Conservation (phyloP, 2,797 vertebrate genomes). For the Etheostoma nigrum region DNA sequence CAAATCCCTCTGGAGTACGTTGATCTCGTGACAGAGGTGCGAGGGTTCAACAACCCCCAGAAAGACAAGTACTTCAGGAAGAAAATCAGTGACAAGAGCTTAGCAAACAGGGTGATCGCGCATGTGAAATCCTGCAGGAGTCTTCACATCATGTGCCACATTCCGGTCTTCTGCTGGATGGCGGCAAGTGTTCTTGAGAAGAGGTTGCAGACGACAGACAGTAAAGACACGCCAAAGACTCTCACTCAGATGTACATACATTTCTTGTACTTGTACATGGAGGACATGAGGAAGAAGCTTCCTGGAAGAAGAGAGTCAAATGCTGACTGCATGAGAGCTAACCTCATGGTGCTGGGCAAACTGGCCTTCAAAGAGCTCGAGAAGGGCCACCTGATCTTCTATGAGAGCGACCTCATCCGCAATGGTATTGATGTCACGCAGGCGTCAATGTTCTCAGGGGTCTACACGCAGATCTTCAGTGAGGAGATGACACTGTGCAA, state of each 20-base stretch:
- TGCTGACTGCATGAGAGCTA: constrained; percentile 22
- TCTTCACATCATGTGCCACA: constrained; percentile 82
- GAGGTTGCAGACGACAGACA: constrained; percentile 19
- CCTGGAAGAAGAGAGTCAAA: constrained; percentile 36
- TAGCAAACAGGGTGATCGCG: constrained; percentile 61
- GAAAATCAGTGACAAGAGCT: constrained; percentile 46
- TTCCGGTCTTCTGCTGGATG: constrained; percentile 80
- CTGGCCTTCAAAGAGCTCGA: constrained; percentile 75
- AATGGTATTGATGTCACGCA: constrained; percentile 56
- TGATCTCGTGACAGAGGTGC: constrained; percentile 74
- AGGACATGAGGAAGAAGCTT: constrained; percentile 51
- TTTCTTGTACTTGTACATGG: constrained; percentile 63
- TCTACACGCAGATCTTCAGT: constrained; percentile 77
- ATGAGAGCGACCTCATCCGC: constrained; percentile 68
- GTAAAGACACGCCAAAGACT: constrained; percentile 65
- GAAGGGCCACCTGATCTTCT: constrained; percentile 74
- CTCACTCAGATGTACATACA: constrained; percentile 81
- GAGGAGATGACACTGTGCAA: constrained; percentile 56
- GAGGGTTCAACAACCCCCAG: constrained; percentile 75
- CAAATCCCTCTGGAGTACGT: constrained; percentile 69
- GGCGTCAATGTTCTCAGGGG: constrained; percentile 73
- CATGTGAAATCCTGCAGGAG: constrained; percentile 75
- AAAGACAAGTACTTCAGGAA: constrained; percentile 78
- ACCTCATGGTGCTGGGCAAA: constrained; percentile 68
- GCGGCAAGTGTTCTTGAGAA: constrained; percentile 66